Percentiles rank a stretch among this genome's conserved stretches.
These are phyloP conservation scores for Pipistrellus pipistrellus DNA, from an alignment of 2,797 vertebrate species.

Conservation along the genomic window DNA sequence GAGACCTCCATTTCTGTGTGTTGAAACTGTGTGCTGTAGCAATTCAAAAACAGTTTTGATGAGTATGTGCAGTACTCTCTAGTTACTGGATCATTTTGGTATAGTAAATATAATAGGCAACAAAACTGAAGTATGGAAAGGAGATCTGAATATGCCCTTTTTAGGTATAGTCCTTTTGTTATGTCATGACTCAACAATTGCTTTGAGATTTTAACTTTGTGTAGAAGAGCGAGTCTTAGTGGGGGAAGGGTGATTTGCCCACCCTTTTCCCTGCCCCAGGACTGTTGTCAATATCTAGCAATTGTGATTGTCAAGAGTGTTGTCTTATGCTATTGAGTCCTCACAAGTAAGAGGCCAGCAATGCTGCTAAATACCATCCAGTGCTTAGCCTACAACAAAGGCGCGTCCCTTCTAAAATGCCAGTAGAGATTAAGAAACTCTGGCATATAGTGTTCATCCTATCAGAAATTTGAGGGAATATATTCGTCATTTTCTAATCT, in stretches of 20 bases:
- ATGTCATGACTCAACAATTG: background rate
- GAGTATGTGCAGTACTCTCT: background rate
- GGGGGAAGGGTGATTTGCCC: background rate
- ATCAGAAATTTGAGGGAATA: background rate
- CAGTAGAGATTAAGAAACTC: background rate
- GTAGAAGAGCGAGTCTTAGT: background rate
- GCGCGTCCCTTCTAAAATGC: too few species aligned
- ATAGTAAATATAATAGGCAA: background rate
- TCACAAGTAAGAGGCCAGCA: background rate
- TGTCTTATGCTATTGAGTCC: background rate
- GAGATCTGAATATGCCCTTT: background rate
- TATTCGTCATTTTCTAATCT: background rate
- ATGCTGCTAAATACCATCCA: background rate
- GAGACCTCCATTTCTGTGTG: background rate
- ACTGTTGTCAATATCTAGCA: background rate
- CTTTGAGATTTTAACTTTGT: background rate
- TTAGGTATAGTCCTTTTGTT: background rate
- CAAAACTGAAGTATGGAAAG: background rate
- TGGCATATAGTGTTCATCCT: background rate
- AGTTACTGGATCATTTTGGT: background rate
- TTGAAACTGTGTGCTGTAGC: background rate
- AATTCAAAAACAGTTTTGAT: background rate
- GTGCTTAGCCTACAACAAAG: too few species aligned
- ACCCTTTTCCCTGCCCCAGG: rapidly evolving
- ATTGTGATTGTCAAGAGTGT: background rate